Evolutionary conservation across 2,888 invertebrate genomes (phyloP), one percentile per base, ranked within the genome.

Genomic region (Blomia tropicalis): DNA sequence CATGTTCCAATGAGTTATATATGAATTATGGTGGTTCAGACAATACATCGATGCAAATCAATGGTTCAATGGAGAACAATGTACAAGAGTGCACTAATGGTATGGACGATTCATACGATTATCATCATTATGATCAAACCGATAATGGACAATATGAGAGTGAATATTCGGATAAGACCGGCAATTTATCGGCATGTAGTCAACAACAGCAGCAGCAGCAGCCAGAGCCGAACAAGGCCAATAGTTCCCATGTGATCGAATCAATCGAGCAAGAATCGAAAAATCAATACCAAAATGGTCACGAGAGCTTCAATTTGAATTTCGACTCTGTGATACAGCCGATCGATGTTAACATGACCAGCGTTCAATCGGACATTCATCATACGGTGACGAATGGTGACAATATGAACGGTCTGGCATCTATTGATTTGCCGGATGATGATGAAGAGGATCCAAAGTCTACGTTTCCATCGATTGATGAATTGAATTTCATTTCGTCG

Each of bases 281-380:
- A 47, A n/a, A 7, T 25, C 7, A 47, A 7, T 47, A 47, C 22
- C 51, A 22, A 27, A 47, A 25, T 31, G 31, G 29, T 31, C 25
- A 56, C 11, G 56, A 56, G 25, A 29, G 29, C 29, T 56, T 56
- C 36, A 56, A 56, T 36, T 56, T 56, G 29, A 56, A 29, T 29
- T 56, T 56, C 25, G 36, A 56, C 25, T 56, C 56, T 56, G 56
- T 56, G 56, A 56, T 56, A 56, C 56, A 56, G 29, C 56, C 56
- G 17, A 56, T 56, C 25, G 56, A 27, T 19, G 30, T 27, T 31
- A 36, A 56, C 29, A 14, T 56, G 51, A 11, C 51, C 22, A n/a
- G n/a, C 23, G 7, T 11, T 7, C 51, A 47, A 47, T 7, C 7
- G 22, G 7, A 22, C 5, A 47, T 47, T 14, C 51, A 47, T 7